These are phyloP conservation scores for Pristionchus exspectatus DNA, from an alignment of 2,888 invertebrate genomes.

Conservation along the genomic window DNA sequence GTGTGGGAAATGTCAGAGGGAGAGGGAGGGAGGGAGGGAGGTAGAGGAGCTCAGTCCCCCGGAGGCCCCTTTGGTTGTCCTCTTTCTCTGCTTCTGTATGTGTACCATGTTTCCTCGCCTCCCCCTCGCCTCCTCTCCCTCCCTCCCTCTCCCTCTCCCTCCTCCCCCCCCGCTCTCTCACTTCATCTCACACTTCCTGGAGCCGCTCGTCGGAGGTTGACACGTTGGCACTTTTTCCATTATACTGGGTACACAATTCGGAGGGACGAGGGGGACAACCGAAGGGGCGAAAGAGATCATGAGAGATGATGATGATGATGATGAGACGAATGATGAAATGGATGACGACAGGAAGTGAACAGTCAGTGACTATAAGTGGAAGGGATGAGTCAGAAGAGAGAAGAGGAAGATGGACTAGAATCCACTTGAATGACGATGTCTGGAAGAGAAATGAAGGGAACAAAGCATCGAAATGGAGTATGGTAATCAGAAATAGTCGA, in stretches of 20 bases:
- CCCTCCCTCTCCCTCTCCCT: conserved; percentile 1
- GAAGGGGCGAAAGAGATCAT: not conserved
- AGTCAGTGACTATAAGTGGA: conserved; percentile 5
- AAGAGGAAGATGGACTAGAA: conserved; percentile 25
- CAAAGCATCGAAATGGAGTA: not conserved
- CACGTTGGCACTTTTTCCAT: conserved; percentile 49
- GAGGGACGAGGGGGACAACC: not conserved
- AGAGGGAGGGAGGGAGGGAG: conserved; percentile 1
- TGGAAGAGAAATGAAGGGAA: not conserved
- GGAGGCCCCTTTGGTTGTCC: conserved; percentile 19
- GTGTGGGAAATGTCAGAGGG: conserved; percentile 20
- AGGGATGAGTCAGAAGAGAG: not conserved
- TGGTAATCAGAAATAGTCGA: not conserved
- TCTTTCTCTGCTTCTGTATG: conserved; percentile 40
- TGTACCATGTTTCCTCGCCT: conserved; percentile 31
- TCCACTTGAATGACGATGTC: not conserved
- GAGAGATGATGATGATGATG: conserved; percentile 20
- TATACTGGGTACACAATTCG: conserved; percentile 35
- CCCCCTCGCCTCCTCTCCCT: not conserved
- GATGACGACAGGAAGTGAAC: conserved; percentile 8
- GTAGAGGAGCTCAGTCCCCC: not conserved
- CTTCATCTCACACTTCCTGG: conserved; percentile 51
- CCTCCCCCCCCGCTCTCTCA: conserved; percentile 9
- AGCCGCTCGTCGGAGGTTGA: not conserved
- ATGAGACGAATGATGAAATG: conserved; percentile 11